Conservation (phyloP, 2,113 vertebrate genomes). For the Zapornia atra region DNA sequence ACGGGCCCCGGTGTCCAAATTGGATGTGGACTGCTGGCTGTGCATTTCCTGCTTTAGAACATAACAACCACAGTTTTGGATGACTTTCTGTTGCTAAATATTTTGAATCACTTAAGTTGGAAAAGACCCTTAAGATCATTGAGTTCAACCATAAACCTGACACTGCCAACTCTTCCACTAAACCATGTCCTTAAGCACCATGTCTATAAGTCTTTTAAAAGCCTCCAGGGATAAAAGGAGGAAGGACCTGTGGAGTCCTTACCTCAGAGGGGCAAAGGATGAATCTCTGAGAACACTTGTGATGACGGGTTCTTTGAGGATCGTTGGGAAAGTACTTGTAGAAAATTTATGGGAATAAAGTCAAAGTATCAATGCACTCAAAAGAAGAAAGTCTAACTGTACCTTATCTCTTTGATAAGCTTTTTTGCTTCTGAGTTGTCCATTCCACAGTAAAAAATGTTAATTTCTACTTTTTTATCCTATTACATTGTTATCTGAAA, state of each 20-base stretch:
- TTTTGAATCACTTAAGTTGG: not conserved
- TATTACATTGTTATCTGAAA: not conserved
- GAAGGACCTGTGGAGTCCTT: not conserved
- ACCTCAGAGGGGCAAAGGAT: not conserved
- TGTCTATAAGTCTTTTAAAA: not conserved
- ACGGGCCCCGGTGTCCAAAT: not conserved
- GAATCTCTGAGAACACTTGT: not conserved
- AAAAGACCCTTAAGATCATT: not conserved
- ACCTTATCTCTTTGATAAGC: not conserved
- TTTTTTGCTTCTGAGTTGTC: not conserved
- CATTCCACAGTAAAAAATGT: not conserved
- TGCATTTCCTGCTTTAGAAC: not conserved
- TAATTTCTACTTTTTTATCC: not conserved
- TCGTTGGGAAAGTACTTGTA: not conserved
- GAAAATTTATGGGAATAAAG: not conserved
- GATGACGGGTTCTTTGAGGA: not conserved
- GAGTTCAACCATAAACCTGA: not conserved
- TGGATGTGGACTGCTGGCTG: too few species aligned
- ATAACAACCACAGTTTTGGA: not conserved
- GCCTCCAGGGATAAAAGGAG: not conserved
- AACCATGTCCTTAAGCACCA: rapidly evolving
- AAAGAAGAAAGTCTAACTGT: not conserved
- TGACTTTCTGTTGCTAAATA: not conserved
- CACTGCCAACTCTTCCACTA: not conserved
- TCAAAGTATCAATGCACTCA: not conserved